Base-by-base conservation (phyloP, 2,113 vertebrate genomes). In the Caranx melampygus region DNA sequence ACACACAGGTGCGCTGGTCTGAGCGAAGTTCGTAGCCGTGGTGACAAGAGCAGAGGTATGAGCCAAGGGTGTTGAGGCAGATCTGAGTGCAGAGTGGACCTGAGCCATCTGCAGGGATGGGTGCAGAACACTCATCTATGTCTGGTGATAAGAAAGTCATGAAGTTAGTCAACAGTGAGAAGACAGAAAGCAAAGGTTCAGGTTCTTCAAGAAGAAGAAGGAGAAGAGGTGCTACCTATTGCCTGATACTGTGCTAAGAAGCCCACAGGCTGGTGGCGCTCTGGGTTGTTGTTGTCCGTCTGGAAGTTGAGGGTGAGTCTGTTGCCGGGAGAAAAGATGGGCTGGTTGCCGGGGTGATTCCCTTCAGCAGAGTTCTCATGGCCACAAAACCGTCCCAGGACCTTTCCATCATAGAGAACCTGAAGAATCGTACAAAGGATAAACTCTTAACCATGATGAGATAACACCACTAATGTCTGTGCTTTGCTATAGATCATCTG, bases 1-100 rank as follows among this genome's bases (percentile, higher is more conserved):
- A 94, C 81, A 88, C 88, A 82, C 97, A 98, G 49, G 95, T 95
- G 63, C 72, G 92, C 26, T 85, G 68, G 63, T 99, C 96, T 20
- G 91, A 84, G 77, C 94, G 95, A 44, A 99, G 95, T 66, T 94
- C 88, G 13, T 96, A 98, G 68, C 98, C 97, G 21, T 92, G 75
- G 42, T 34, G 88, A 90, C 98, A 99, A 54, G 97, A 95, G 72
- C 98, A 99, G 88, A 96, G 92, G 89, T 97, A 98, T 18, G 97
- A 95, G 2, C 97, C 97, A 0, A 97, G 67, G 0, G 96, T 97
- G 92, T 99, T 99, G 89, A 97, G 96, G 84, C 98, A 99, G 67
- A 97, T 88, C 49, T 99, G 98, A 72, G 96, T 93, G 84, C 98
- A 99, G 52, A 3, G 85, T 3, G 91, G 93, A 20, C 79, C 74